Evolutionary conservation across 2,888 invertebrate genomes (phyloP), one percentile per base, ranked within the genome.

Genomic region (Ceramica pisi): DNA sequence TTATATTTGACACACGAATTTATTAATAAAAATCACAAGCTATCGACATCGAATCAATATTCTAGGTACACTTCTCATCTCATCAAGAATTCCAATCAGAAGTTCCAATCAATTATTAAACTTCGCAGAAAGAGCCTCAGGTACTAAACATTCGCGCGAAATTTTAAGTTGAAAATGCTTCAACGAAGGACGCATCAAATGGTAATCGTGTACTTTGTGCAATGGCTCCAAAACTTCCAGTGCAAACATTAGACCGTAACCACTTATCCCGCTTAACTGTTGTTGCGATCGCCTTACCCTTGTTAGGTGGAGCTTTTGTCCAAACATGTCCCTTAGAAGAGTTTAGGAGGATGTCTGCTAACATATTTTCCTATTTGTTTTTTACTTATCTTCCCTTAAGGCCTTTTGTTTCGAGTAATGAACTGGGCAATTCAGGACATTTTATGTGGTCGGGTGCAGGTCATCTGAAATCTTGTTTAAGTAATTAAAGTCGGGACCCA

Each of bases 201-300:
- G 31, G 56, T 46, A 75, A 66, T 76, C 44, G 59, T 63, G 21
- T 50, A 69, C 35, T 67, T 77, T 63, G 55, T 66, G 56, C 74
- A 81, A 79, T 67, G 41, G 61, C 56, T 59, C 66, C 56, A 61
- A 66, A 74, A 78, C 66, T 68, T 77, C 59, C 61, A 69, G 69
- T 62, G 63, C 69, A 71, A 78, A 81, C 71, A 78, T 75, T 78
- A 66, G 57, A 65, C 66, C 64, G 63, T 62, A 65, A 81, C 75
- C 73, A 71, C 78, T 84, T 84, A 81, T 71, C 80, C 82, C 78
- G 71, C 80, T 84, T 81, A 87, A 81, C 75, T 78, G 81, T 84
- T 82, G 87, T 83, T 82, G 79, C 80, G 75, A 82, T 84, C 81
- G 59, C 77, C 78, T 80, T 81, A 74, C 75, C 80, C 80, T 77